Base-by-base conservation (phyloP, 2,888 invertebrate species). In the Meganola albula region DNA sequence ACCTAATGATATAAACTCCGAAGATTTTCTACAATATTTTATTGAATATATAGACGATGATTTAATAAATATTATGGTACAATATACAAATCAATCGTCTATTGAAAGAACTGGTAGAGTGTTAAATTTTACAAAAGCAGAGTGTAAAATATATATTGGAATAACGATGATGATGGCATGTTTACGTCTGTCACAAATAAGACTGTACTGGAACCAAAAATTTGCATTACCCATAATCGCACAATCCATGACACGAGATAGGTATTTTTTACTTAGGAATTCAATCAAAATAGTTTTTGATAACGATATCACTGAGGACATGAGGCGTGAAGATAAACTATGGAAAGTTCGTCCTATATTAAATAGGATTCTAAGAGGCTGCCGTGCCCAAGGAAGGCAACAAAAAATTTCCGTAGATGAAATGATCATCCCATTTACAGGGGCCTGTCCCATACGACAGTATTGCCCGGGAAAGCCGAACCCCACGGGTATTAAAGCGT, bases 311-410 rank as follows among this genome's bases (percentile, higher is more conserved):
- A 9, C 13, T 8, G 3, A 3, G 5, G 25, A 14, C 11, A 10
- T 5, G 13, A 12, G 25, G 13, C 7, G 12, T 9, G 11, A 21
- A 9, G 31, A 35, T 8, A 27, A 31, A 22, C 9, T 39, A 7
- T 39, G 35, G 34, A 39, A 39, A 22, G 27, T 40, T 1, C 27
- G 29, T 9, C 35, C 35, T 6, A 25, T 40, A 13, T 12, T 26
- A 5, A 9, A 26, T 14, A 26, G 13, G 16, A 10, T 33, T 31
- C 24, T 31, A 9, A 14, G 18, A 14, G 31, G 31, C n/a, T 31
- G 31, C 11, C 14, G 24, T 7, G 18, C 18, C 11, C 31, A 31
- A 18, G 10, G 8, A 10, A 12, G 11, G 24, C 18, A 10, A 8
- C 14, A 31, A 18, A 24, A 31, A 5, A 11, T 30, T 10, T 30